phyloP scores from a whole-genome alignment of 1,140 invertebrate genomes.

The Bombyx mori region ASM3026992v2 NC_085129.1:5529501-5530000 shows the following conservation, averaged over 20 bases:
- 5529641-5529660: constrained; percentile 45
- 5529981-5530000: constrained; percentile 41
- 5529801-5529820: constrained; percentile 51
- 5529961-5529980: constrained; percentile 49
- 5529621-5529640: constrained; percentile 64
- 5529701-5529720: constrained; percentile 50
- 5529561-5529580: constrained; percentile 65
- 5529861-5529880: constrained; percentile 8
- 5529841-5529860: constrained; percentile 8
- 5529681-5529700: constrained; percentile 56
- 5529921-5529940: constrained; percentile 27
- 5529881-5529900: constrained; percentile 18
- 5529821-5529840: constrained; percentile 47
- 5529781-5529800: constrained; percentile 60
- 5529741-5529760: constrained; percentile 62
- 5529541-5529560: constrained; percentile 64
- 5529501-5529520: constrained; percentile 47
- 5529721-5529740: constrained; percentile 62
- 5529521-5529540: constrained; percentile 63
- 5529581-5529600: constrained; percentile 70
- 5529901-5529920: constrained; percentile 21
- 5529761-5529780: constrained; percentile 64
- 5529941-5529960: constrained; percentile 33
- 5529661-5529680: constrained; percentile 71
- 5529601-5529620: constrained; percentile 65